Evolutionary conservation across 2,113 vertebrate species (phyloP).

Genomic region (Rynchops niger): DNA sequence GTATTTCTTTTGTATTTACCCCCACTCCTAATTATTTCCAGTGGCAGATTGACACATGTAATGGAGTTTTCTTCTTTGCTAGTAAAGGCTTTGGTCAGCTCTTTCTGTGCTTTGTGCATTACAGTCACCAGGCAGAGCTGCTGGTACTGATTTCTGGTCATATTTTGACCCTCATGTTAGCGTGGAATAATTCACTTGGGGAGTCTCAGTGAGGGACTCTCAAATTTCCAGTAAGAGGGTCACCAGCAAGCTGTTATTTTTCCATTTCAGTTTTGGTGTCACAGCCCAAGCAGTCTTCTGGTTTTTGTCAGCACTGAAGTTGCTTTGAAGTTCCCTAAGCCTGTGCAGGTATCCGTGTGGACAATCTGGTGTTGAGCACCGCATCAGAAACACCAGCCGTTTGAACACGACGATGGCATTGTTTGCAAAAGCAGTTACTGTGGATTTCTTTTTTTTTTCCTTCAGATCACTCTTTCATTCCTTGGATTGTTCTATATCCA

Average conservation of each 20-base stretch:
- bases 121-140: neutral
- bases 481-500: neutral
- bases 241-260: constrained; percentile 14
- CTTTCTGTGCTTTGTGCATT: neutral
- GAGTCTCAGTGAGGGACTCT: neutral
- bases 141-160: neutral
- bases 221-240: neutral
- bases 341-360: neutral
- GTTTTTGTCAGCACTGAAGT: constrained; percentile 18
- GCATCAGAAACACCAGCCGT: neutral
- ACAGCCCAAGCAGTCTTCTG: neutral
- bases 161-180: neutral
- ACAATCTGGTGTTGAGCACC: neutral
- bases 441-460: neutral
- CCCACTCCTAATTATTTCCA: neutral
- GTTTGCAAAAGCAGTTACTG: neutral
- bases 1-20: constrained; percentile 28
- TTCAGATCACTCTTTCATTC: neutral
- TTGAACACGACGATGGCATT: neutral
- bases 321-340: neutral
- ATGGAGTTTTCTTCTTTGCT: neutral
- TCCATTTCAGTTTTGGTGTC: constrained; percentile 9
- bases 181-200: neutral
- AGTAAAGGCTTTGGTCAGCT: constrained; percentile 5
- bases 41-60: neutral